Evolutionary conservation across 2,888 invertebrate genomes (phyloP).

Genomic region (Amblyjoppa proteus): DNA sequence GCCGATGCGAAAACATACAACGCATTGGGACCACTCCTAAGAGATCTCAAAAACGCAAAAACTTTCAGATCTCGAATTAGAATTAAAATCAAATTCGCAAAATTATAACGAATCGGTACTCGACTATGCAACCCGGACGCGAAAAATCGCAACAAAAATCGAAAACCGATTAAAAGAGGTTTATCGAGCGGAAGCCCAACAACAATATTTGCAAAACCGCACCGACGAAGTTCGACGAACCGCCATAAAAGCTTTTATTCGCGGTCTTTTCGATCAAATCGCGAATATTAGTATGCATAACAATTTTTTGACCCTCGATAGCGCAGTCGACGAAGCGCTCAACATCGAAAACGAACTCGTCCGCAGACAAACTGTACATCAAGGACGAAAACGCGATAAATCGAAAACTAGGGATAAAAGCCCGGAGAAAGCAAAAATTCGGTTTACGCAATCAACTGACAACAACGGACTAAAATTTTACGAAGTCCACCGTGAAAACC

Average conservation of each 20-base stretch:
- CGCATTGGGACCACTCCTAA: background rate
- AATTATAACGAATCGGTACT: conserved; percentile 17
- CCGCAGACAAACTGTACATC: background rate
- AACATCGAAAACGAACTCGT: background rate
- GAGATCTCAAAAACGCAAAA: conserved; percentile 6
- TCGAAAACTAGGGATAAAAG: background rate
- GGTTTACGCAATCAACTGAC: background rate
- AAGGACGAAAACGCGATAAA: background rate
- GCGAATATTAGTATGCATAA: background rate
- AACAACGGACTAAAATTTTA: too few relatives aligned
- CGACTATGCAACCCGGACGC: background rate
- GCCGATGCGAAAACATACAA: background rate
- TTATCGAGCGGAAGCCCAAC: background rate
- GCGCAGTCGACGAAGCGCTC: background rate
- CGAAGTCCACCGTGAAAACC: too few relatives aligned
- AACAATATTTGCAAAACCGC: background rate
- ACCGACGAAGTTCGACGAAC: background rate
- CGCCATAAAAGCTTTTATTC: background rate
- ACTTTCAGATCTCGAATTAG: conserved; percentile 16
- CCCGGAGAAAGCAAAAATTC: background rate
- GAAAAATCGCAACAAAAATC: background rate
- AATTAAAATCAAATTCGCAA: conserved; percentile 12
- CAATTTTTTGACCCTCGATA: background rate
- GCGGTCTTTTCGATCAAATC: conserved; percentile 14
- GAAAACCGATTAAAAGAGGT: conserved; percentile 4